Conservation (phyloP, 2,888 invertebrate species). For the Caenorhabditis sulstoni region DNA sequence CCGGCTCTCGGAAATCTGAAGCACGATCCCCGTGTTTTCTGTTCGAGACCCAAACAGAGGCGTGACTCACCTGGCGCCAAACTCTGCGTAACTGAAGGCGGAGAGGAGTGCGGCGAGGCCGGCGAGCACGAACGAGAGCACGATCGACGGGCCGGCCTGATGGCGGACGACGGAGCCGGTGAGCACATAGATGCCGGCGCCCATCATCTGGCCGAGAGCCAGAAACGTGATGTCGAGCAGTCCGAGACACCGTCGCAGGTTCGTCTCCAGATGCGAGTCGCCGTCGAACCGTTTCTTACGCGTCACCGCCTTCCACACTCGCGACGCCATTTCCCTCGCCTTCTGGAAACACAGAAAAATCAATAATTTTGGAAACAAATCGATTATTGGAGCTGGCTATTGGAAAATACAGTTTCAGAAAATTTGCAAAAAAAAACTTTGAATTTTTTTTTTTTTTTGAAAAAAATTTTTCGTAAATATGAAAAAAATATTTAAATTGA, state of each 20-base stretch:
- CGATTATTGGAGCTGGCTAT: too few relatives aligned
- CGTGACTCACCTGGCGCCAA: constrained; percentile 81
- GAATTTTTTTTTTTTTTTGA: neutral
- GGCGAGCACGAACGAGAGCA: constrained; percentile 88
- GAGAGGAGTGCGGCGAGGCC: constrained; percentile 89
- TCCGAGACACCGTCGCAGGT: constrained; percentile 62
- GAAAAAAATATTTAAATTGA: too few relatives aligned
- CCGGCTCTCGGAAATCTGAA: constrained; percentile 88
- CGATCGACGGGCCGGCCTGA: constrained; percentile 92
- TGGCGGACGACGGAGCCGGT: constrained; percentile 87
- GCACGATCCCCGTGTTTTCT: too few relatives aligned
- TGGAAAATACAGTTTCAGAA: too few relatives aligned
- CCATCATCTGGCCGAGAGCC: constrained; percentile 68
- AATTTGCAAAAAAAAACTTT: too few relatives aligned
- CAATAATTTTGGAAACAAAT: too few relatives aligned
- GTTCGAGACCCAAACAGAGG: too few relatives aligned
- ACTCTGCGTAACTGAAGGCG: constrained; percentile 85
- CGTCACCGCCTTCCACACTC: neutral
- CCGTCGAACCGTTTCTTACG: constrained; percentile 47
- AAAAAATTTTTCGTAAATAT: neutral
- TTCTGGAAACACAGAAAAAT: too few relatives aligned
- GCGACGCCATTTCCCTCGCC: neutral
- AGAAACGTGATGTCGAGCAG: constrained; percentile 65
- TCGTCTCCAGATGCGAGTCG: constrained; percentile 44
- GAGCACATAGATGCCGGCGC: constrained; percentile 68